phyloP scores from a whole-genome alignment of 2,113 vertebrate genomes.

The Axis porcinus region DNA sequence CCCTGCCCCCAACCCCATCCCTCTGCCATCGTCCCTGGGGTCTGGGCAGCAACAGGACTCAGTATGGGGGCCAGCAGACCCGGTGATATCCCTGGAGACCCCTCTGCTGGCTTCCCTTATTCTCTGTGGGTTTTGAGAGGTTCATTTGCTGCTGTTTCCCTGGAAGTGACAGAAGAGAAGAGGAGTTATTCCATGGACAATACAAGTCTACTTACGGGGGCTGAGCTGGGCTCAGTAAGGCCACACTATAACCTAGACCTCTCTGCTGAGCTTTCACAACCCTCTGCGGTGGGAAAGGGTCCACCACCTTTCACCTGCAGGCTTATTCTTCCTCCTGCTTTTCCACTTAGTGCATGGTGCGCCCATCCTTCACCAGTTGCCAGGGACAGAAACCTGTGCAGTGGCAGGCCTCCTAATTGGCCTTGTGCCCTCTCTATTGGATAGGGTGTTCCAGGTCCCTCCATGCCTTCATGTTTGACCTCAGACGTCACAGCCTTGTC shows the following conservation, averaged over 20 bases:
- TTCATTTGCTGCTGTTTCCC: conserved; percentile 76
- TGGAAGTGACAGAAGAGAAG: conserved; percentile 67
- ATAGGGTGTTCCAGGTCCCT: neutral
- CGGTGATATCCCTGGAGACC: neutral
- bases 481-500: neutral
- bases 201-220: neutral
- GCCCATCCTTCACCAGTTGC: neutral
- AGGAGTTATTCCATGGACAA: neutral
- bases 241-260: neutral
- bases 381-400: neutral
- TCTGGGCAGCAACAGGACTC: conserved; percentile 8
- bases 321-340: neutral
- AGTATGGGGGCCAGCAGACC: conserved; percentile 28
- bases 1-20: neutral
- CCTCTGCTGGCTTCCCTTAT: conserved; percentile 61
- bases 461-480: neutral
- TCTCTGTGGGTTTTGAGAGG: conserved; percentile 82
- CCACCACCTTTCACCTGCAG: neutral
- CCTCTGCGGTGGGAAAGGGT: neutral
- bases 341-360: neutral
- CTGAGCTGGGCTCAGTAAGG: neutral
- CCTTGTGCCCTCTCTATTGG: neutral
- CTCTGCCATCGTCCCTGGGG: neutral
- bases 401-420: neutral
- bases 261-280: neutral